Evolutionary conservation across 2,113 vertebrate species (phyloP).

Genomic region (Cyprinus carpio): DNA sequence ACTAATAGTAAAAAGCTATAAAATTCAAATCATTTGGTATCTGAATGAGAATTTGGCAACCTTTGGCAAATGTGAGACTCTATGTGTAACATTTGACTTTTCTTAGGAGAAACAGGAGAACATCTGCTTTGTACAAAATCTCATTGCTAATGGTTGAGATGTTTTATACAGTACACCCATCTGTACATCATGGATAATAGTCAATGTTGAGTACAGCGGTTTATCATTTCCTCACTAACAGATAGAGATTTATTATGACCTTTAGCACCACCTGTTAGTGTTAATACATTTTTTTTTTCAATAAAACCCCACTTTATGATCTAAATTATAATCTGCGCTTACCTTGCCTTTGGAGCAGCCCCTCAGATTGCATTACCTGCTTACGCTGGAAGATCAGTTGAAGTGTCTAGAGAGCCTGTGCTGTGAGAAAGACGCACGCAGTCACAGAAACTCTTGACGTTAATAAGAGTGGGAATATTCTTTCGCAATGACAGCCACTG

Average conservation of each 20-base stretch:
- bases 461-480: conserved; percentile 56
- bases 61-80: neutral
- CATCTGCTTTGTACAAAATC: neutral
- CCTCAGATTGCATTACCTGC: neutral
- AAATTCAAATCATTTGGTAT: neutral
- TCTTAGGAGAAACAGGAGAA: neutral
- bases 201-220: too few relatives aligned
- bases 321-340: neutral
- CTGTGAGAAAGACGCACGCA: neutral
- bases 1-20: neutral
- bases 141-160: neutral
- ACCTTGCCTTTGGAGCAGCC: neutral
- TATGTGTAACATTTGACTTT: neutral
- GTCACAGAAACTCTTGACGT: conserved; percentile 29
- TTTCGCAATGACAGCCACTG: conserved; percentile 63
- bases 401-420: neutral
- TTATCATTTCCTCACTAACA: neutral
- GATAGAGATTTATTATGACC: neutral
- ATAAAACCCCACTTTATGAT: neutral
- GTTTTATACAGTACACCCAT: neutral
- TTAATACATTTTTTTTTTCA: neutral
- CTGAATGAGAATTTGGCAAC: neutral
- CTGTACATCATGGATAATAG: neutral
- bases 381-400: neutral
- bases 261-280: neutral